These are phyloP conservation scores for Poeciliopsis retropinna DNA, from an alignment of 2,113 vertebrate genomes.

Conservation along the genomic window DNA sequence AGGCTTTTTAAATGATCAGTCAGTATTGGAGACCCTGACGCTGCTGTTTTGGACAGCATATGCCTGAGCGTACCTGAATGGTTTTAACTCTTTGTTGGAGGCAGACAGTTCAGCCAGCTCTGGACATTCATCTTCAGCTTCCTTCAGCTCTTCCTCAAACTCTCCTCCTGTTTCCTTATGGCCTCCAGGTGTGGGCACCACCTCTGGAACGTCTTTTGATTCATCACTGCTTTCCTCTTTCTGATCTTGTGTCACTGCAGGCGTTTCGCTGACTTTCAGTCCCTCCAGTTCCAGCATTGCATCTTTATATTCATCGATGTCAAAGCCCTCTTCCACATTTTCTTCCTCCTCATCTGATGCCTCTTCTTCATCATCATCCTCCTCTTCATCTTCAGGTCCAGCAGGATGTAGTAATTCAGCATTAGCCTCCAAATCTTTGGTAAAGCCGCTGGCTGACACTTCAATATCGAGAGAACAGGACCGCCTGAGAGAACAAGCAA, in stretches of 20 bases:
- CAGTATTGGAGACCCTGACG: no score
- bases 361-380: slow-evolving; percentile 52
- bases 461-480: slow-evolving; percentile 88
- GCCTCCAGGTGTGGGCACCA: not conserved
- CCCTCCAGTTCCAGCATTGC: slow-evolving; percentile 81
- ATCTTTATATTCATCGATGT: slow-evolving; percentile 79
- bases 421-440: slow-evolving; percentile 88
- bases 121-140: slow-evolving; percentile 80
- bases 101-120: slow-evolving; percentile 79
- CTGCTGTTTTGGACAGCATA: not conserved
- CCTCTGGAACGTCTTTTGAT: slow-evolving; percentile 38
- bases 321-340: slow-evolving; percentile 32
- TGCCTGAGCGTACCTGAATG: slow-evolving; percentile 75
- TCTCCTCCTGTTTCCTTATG: slow-evolving; percentile 45
- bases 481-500: slow-evolving; percentile 72
- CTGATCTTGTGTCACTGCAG: slow-evolving; percentile 25
- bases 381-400: slow-evolving; percentile 76
- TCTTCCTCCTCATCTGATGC: slow-evolving; percentile 27
- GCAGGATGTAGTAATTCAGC: slow-evolving; percentile 81
- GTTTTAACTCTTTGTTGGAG: slow-evolving; percentile 80
- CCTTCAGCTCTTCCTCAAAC: slow-evolving; percentile 45
- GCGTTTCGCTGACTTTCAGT: slow-evolving; percentile 49
- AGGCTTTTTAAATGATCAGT: no score
- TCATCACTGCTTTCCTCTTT: slow-evolving; percentile 24
- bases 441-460: slow-evolving; percentile 91